Evolutionary conservation across 2,888 invertebrate genomes (phyloP).

Genomic region (Hemistola chrysoprasaria): DNA sequence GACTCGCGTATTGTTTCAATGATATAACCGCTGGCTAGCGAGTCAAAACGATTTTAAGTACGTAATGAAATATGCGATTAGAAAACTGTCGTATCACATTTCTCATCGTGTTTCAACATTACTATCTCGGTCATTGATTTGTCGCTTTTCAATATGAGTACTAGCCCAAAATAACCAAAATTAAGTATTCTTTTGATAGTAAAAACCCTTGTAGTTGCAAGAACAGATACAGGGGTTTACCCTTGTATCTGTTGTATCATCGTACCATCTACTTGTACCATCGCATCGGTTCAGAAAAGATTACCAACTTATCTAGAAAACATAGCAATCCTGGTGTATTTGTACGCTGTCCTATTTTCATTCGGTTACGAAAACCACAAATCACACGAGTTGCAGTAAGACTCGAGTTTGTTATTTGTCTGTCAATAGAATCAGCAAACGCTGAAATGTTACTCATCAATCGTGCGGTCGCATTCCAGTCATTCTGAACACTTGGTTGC

Average conservation of each 20-base stretch:
- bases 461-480: slow-evolving; percentile 39
- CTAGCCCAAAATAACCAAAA: too few relatives aligned
- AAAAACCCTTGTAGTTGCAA: too few relatives aligned
- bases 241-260: too few relatives aligned
- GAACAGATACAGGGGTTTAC: too few relatives aligned
- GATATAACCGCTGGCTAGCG: slow-evolving; percentile 38
- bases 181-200: too few relatives aligned
- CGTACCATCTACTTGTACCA: too few relatives aligned
- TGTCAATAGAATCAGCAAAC: slow-evolving; percentile 31
- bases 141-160: too few relatives aligned
- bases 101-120: background rate
- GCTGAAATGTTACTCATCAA: slow-evolving; percentile 33
- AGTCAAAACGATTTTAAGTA: slow-evolving; percentile 24
- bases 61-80: slow-evolving; percentile 19
- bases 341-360: slow-evolving; percentile 3
- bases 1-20: slow-evolving; percentile 55
- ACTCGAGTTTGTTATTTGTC: slow-evolving; percentile 21
- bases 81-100: slow-evolving; percentile 7
- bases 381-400: slow-evolving; percentile 11
- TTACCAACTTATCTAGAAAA: too few relatives aligned
- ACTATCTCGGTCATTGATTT: too few relatives aligned
- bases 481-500: slow-evolving; percentile 23
- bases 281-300: too few relatives aligned
- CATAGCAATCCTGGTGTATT: too few relatives aligned
- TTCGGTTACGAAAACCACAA: slow-evolving; percentile 7